Evolutionary conservation across 1,140 invertebrate species (phyloP), one percentile per base, ranked within the genome.

Genomic region (Gonioctena quinquepunctata): DNA sequence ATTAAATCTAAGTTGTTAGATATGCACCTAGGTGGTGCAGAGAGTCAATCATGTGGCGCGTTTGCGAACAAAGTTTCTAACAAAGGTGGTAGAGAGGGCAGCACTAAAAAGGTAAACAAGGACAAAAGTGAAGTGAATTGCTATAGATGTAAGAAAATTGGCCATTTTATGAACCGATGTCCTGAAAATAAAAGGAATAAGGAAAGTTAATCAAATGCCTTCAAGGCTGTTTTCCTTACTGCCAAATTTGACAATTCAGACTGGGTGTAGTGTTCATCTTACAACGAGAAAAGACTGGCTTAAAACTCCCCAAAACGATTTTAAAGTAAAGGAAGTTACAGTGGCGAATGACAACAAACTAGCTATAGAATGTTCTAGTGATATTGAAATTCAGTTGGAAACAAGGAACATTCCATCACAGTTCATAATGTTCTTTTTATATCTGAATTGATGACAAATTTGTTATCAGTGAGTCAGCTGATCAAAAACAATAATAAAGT

Each of bases 1-100:
- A 73, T 81, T 1, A 80, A 81, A 79, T 75, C 71, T 13, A 77
- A 80, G 65, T 66, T 81, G 56, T 66, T 82, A 22, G 77, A 83
- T 16, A 60, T 25, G 57, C 21, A 25, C 25, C 2, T 27, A 60
- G 13, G 25, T 11, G 25, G 2, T 4, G 18, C 50, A n/a, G 50
- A 21, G 50, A 54, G 18, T 54, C 13, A 54, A n/a, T 11, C 13
- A 2, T n/a, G 50, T 54, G 50, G 13, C n/a, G 50, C 50, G 13
- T 54, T 54, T 4, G 50, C 50, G 50, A 54, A 54, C 18, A 54
- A 18, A 3, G 19, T n/a, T 54, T 54, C 18, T 18, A 54, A 54
- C 13, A 54, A 54, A 18, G n/a, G 72, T 77, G 82, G 56, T 56
- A 68, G 26, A 72, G 73, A 56, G 66, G 76, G 70, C 77, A 63